These are phyloP conservation scores for Neoscelio sp. DNA, from an alignment of 2,888 invertebrate genomes.

Conservation along the genomic window DNA sequence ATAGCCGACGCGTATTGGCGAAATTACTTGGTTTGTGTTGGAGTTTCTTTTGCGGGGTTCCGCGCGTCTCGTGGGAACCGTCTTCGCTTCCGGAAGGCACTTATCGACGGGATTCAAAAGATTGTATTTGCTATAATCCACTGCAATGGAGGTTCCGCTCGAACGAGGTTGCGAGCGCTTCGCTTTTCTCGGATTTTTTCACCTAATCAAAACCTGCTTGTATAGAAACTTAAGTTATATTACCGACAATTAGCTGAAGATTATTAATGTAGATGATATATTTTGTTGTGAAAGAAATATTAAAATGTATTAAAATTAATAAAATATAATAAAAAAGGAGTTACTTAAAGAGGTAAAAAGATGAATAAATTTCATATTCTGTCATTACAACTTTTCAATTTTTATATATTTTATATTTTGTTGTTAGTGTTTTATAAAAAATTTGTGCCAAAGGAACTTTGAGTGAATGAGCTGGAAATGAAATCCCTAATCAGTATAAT, in stretches of 20 bases:
- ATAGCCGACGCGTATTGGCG: constrained; percentile 71
- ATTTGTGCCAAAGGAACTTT: too few species aligned
- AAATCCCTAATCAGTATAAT: too few species aligned
- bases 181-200: constrained; percentile 8
- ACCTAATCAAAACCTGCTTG: background rate
- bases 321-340: too few species aligned
- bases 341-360: too few species aligned
- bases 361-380: too few species aligned
- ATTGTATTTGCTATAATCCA: constrained; percentile 54
- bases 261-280: too few species aligned
- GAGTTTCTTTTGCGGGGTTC: constrained; percentile 43
- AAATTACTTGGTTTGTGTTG: constrained; percentile 68
- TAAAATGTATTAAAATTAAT: too few species aligned
- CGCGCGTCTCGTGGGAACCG: constrained; percentile 45
- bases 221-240: background rate
- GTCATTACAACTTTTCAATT: too few species aligned
- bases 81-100: constrained; percentile 39
- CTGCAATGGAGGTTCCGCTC: constrained; percentile 20
- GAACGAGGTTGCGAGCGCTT: constrained; percentile 31
- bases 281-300: too few species aligned
- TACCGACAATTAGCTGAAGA: background rate
- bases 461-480: too few species aligned
- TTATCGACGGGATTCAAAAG: constrained; percentile 47
- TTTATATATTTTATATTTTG: too few species aligned
- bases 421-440: too few species aligned